Conservation (phyloP, 2,113 vertebrate species). For the Urocynchramus pylzowi region DNA sequence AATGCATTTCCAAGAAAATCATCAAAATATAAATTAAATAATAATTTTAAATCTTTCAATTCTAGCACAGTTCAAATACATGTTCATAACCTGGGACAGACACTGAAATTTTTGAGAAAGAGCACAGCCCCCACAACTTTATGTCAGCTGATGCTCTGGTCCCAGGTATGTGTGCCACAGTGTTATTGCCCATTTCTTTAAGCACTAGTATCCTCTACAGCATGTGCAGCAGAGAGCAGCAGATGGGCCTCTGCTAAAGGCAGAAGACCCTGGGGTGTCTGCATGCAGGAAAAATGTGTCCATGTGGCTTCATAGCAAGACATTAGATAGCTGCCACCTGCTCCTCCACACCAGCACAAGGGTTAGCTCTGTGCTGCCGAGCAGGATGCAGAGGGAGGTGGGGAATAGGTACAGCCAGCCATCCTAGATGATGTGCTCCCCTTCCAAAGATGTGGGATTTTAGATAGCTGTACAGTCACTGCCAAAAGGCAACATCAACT, state of each 20-base stretch:
- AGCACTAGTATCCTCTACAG: not conserved
- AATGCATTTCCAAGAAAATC: not conserved
- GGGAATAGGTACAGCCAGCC: not conserved
- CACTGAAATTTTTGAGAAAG: not conserved
- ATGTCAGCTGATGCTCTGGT: not conserved
- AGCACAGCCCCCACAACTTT: not conserved
- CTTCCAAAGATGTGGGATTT: slow-evolving; percentile 25
- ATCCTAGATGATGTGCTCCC: not conserved
- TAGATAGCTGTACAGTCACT: not conserved
- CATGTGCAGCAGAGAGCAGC: not conserved
- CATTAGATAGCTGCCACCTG: slow-evolving; percentile 53
- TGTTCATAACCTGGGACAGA: not conserved
- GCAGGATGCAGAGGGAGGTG: not conserved
- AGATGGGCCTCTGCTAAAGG: slow-evolving; percentile 20
- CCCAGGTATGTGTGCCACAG: not conserved
- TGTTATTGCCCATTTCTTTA: not conserved
- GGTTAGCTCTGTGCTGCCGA: not conserved
- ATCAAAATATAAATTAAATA: not conserved
- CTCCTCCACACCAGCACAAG: not conserved
- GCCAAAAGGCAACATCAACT: not conserved
- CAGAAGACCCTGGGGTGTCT: slow-evolving; percentile 42
- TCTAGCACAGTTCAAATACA: not conserved
- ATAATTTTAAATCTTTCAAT: not conserved
- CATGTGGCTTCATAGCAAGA: slow-evolving; percentile 1
- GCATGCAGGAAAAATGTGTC: not conserved